Conservation (phyloP, 2,113 vertebrate genomes). For the Fulica atra region DNA sequence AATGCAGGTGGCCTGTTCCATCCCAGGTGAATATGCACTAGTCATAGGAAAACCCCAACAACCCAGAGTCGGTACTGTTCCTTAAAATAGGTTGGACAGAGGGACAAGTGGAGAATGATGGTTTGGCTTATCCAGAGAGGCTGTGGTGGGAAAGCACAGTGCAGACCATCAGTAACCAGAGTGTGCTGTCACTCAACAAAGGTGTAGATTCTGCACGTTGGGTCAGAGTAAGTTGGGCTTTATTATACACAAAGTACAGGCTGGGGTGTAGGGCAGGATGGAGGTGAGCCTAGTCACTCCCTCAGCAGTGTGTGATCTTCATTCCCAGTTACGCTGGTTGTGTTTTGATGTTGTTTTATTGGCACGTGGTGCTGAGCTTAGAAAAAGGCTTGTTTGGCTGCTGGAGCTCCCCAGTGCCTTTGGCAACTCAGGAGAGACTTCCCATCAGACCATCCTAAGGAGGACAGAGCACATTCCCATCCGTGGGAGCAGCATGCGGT, state of each 20-base stretch:
- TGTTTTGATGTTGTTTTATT: background rate
- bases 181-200: background rate
- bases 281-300: background rate
- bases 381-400: background rate
- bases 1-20: background rate
- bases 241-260: too few species aligned
- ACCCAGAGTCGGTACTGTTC: background rate
- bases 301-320: background rate
- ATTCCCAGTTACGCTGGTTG: background rate
- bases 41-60: background rate
- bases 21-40: background rate
- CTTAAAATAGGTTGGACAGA: background rate
- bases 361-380: background rate
- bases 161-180: too few species aligned
- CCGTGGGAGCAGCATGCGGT: too few species aligned
- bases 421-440: background rate
- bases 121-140: background rate
- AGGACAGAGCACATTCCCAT: background rate
- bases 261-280: background rate
- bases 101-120: background rate
- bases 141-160: background rate
- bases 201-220: fast-evolving
- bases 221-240: background rate
- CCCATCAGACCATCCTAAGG: background rate
- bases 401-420: background rate